Evolutionary conservation across 2,113 vertebrate genomes (phyloP), one percentile per base, ranked within the genome.

Genomic region (Corvus moneduloides): DNA sequence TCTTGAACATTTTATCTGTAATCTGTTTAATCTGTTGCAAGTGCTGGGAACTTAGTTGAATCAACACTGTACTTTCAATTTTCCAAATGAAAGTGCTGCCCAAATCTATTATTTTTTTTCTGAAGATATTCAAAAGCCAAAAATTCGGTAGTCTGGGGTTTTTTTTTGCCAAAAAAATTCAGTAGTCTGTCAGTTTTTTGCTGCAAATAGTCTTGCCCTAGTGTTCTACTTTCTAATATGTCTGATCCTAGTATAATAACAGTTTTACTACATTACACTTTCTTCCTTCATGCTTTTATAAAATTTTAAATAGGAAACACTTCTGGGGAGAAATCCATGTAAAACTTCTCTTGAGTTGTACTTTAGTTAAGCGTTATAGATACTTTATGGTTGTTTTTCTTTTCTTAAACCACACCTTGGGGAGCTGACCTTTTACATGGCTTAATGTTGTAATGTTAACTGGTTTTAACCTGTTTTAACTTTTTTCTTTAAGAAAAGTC

Each of bases 251-350:
- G 67, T 79, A 69, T 82, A 97, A 84, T 52, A 69, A 77, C 16
- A 37, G 11, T 92, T 97, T 96, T 77, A 69, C 72, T 80, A 18
- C 17, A 39, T 56, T 69, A 62, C 82, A 5, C 33, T 9, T 67
- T 93, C 46, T 88, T 93, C 33, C 48, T 92, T 95, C 74, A 72
- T 87, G 64, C 68, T 91, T 48, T 21, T 91, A 71, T 75, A 93
- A 81, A 85, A 93, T 79, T 79, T 93, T 81, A 74, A 64, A 13
- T 43, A 66, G 76, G 88, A 96, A 93, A 63, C 48, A 56, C 39
- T 86, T 67, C 58, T 63, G 27, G 39, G 48, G 77, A 84, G 35
- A 54, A 77, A 49, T 37, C 48, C 10, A 48, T 46, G 28, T 69
- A 55, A 92, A 79, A 64, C 46, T 80, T 69, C 84, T 87, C 24